Evolutionary conservation across 1,140 invertebrate species (phyloP), one percentile per base, ranked within the genome.

Genomic region (Eubasilissa regina): DNA sequence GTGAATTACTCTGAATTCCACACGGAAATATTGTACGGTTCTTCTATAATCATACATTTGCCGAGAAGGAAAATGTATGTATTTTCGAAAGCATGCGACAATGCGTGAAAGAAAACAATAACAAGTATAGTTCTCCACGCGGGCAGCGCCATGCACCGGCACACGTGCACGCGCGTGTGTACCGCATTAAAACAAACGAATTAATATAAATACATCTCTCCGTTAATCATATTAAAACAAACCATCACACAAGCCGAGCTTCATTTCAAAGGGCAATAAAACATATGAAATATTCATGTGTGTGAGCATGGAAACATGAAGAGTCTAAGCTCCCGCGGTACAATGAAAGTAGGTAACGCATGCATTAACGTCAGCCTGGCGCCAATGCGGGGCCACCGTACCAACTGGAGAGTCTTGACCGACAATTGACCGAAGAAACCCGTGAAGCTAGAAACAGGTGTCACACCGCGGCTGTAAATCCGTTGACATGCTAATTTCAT

Each of bases 201-300:
- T 73, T 73, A 73, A 73, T 25, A 35, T 35, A 35, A 35, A 55
- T 55, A 19, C 68, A 73, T 55, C 19, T 21, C n/a, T 73, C 25
- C 68, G 51, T 73, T 73, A 73, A 73, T 73, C 68, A 73, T 21
- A 60, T 73, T 73, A 73, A 55, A 73, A 53, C 3, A 60, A 3
- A 60, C 56, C 19, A 15, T 21, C 19, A 21, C 56, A 19, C 68
- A 13, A 44, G 68, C 13, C 48, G 48, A 53, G 47, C 19, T 15
- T 53, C 47, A 21, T 25, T 45, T 70, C 47, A 51, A 55, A 73
- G 47, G 25, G 68, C 68, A n/a, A 73, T 73, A 53, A 25, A 21
- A 73, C 15, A 51, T n/a, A 73, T 73, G 68, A 73, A 53, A 53
- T 73, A 73, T 73, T 73, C 68, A 73, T 73, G 48, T 73, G 68